Conservation (phyloP, 37 sponge, comb jelly and placozoan genomes). For the Ephydatia muelleri region DNA sequence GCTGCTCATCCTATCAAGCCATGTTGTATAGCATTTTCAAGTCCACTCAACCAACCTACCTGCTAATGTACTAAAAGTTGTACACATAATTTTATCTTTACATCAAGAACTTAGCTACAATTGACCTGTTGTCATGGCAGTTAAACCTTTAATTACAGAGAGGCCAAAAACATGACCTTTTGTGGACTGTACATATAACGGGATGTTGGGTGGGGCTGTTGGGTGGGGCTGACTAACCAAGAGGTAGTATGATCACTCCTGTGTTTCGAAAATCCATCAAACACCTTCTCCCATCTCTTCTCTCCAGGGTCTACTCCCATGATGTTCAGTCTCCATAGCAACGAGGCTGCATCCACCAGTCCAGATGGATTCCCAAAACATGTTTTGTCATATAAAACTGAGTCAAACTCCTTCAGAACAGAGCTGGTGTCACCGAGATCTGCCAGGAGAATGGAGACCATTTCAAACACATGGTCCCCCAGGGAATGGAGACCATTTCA, state of each 20-base stretch:
- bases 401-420: conserved; percentile 62
- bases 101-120: too few species aligned
- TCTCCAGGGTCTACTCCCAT: conserved; percentile 55
- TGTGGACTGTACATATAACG: too few species aligned
- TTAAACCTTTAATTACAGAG: too few species aligned
- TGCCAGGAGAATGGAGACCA: not conserved
- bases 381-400: conserved; percentile 15
- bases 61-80: too few species aligned
- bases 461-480: not conserved
- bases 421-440: conserved; percentile 41
- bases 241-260: conserved; percentile 14
- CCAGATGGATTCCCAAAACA: conserved; percentile 29
- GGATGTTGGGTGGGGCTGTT: too few species aligned
- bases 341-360: conserved; percentile 73
- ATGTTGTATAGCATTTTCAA: not conserved
- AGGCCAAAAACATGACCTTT: too few species aligned
- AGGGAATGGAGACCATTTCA: not conserved
- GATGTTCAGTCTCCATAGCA: conserved; percentile 79
- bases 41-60: not conserved
- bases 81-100: too few species aligned
- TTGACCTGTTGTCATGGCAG: too few species aligned
- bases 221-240: too few species aligned
- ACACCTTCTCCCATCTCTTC: conserved; percentile 49
- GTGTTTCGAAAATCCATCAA: conserved; percentile 14
- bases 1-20: not conserved